Conservation (phyloP, 2,888 invertebrate species). For the Sinotaia quadrata region DNA sequence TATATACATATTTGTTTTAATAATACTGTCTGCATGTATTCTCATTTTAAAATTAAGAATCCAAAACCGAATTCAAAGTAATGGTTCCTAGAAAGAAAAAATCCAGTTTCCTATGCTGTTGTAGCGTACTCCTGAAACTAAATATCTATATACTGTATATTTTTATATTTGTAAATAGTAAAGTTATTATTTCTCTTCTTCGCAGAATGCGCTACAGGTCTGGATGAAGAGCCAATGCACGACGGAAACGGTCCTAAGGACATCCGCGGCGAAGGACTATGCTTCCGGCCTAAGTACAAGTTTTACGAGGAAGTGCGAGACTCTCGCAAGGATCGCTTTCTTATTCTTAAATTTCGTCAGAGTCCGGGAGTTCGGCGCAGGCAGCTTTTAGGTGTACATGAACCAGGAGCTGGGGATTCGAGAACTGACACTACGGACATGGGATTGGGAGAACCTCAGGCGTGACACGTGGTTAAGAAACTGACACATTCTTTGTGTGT, state of each 20-base stretch:
- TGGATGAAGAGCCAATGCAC: conserved; percentile 3
- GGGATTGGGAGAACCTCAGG: conserved; percentile 40
- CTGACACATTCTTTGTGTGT: no score
- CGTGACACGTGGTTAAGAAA: conserved; percentile 32
- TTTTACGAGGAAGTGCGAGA: conserved; percentile 60
- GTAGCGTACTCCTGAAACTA: no score
- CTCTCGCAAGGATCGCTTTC: conserved; percentile 53
- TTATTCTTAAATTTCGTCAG: conserved; percentile 55
- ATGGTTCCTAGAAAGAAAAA: no score
- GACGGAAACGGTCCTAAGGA: conserved; percentile 8
- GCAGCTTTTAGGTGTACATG: conserved; percentile 48
- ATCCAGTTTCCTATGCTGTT: background rate
- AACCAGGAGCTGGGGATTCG: conserved; percentile 32
- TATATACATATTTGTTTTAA: no score
- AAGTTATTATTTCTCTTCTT: background rate
- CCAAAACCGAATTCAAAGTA: no score
- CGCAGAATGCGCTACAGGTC: conserved; percentile 28
- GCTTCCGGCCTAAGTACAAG: conserved; percentile 61
- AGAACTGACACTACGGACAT: conserved; percentile 30
- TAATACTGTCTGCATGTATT: no score
- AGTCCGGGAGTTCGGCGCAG: conserved; percentile 58
- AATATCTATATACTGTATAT: no score
- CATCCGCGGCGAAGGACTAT: conserved; percentile 21
- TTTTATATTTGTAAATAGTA: background rate
- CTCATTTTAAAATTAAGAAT: no score